These are phyloP conservation scores for Ciona savignyi DNA, from an alignment of 23 tunicate species.

Conservation along the genomic window DNA sequence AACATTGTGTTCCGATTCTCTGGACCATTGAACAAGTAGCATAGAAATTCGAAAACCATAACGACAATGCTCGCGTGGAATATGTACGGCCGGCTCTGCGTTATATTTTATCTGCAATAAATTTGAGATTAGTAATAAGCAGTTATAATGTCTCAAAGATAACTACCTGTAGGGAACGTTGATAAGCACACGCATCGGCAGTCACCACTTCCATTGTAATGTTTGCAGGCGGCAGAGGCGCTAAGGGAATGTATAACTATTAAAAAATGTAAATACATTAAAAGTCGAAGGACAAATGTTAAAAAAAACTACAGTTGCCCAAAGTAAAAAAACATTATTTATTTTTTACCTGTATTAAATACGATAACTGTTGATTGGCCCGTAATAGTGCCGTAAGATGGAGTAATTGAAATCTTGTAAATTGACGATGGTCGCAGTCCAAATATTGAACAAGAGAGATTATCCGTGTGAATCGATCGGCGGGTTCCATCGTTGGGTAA, in stretches of 20 bases:
- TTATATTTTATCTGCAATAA: neutral
- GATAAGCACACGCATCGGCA: neutral
- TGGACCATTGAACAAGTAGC: neutral
- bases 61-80: neutral
- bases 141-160: too few species aligned
- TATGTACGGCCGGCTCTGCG: neutral
- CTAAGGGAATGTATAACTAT: neutral
- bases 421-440: constrained; percentile 2
- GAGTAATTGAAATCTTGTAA: constrained; percentile 3
- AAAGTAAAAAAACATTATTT: too few species aligned
- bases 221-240: constrained; percentile 15
- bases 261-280: too few species aligned
- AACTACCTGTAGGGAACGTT: neutral
- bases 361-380: constrained; percentile 16
- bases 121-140: too few species aligned
- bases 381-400: neutral
- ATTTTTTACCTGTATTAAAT: constrained; percentile 17
- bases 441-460: neutral
- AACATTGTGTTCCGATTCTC: neutral
- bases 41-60: neutral
- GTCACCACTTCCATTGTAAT: neutral
- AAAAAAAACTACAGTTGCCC: too few species aligned
- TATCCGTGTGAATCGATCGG: neutral
- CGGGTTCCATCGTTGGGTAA: neutral
- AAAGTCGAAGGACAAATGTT: too few species aligned